These are phyloP conservation scores for Propsilocerus akamusi DNA, from an alignment of 1,140 invertebrate genomes.

Conservation along the genomic window DNA sequence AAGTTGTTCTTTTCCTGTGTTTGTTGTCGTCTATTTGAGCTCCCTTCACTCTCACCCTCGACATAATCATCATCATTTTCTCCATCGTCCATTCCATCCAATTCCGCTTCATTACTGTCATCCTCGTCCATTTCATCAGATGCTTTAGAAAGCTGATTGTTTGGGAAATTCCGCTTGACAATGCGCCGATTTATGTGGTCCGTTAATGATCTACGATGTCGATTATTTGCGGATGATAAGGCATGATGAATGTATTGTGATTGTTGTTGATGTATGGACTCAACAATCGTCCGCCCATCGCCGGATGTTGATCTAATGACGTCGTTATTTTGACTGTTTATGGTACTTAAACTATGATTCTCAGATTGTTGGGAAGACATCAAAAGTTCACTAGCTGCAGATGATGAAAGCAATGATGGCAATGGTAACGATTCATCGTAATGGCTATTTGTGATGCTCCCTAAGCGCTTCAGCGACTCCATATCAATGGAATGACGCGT, in stretches of 20 bases:
- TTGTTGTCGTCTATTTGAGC: slow-evolving; percentile 20
- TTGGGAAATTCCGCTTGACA: not conserved
- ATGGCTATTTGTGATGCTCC: not conserved
- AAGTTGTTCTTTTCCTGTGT: slow-evolving; percentile 17
- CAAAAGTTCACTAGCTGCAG: not conserved
- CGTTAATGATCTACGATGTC: not conserved
- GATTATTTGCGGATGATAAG: not conserved
- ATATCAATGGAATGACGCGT: not conserved
- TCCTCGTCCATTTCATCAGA: not conserved
- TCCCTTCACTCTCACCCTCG: slow-evolving; percentile 6
- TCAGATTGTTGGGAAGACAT: not conserved
- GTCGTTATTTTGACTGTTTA: not conserved
- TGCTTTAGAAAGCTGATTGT: not conserved
- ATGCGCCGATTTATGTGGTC: not conserved
- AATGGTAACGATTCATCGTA: not conserved
- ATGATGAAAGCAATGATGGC: not conserved
- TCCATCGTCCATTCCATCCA: slow-evolving; percentile 3
- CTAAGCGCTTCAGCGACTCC: not conserved
- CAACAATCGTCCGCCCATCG: not conserved
- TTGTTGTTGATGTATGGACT: not conserved
- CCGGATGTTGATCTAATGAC: not conserved
- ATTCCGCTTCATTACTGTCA: slow-evolving; percentile 3
- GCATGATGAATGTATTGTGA: not conserved
- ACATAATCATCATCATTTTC: slow-evolving; percentile 5
- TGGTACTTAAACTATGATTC: not conserved